Base-by-base conservation (phyloP, 1,140 invertebrate species). In the Calephelis virginiensis region DNA sequence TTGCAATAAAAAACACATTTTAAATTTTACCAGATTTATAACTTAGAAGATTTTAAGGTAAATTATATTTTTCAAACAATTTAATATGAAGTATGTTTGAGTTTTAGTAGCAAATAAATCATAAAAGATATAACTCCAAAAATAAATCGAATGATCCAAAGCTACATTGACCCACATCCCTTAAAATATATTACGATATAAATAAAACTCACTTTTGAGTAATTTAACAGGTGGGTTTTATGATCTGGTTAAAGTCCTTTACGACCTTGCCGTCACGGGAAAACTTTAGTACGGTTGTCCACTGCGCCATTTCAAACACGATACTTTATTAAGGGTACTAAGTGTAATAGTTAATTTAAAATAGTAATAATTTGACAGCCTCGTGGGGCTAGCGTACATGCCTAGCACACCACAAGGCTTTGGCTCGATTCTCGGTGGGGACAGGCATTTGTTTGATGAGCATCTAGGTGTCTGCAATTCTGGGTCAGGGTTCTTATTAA, bases 121-220 rank as follows among this genome's bases (percentile, higher is more conserved):
- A 53, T 28, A 12, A 6, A 9, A 56, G 11, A 17, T 56, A 11
- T 8, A 56, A 8, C 9, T 56, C 10, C 13, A 14, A 56, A 17
- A 11, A 56, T 56, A 56, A 56, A 56, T 37, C 11, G n/a, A 11
- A 28, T 28, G 14, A 17, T 37, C 17, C 10, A 56, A 3, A 56
- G 17, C 17, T 28, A 17, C 50, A 14, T 14, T 14, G 50, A 56
- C 50, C 50, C 28, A 56, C 8, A 56, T 56, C 50, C 50, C 28
- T 28, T 11, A 56, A 28, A 28, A 56, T 56, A 56, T 56, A 56
- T 56, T 10, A 43, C 40, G 40, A 17, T 56, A 50, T 17, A 56
- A 56, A 56, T 56, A 56, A 56, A 56, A 56, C 11, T 56, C 50
- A 56, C 50, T 56, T 56, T 56, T 56, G 17, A 56, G 17, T 28